Conservation (phyloP, 2,797 vertebrate genomes). For the Chaenodraco wilsoni region DNA sequence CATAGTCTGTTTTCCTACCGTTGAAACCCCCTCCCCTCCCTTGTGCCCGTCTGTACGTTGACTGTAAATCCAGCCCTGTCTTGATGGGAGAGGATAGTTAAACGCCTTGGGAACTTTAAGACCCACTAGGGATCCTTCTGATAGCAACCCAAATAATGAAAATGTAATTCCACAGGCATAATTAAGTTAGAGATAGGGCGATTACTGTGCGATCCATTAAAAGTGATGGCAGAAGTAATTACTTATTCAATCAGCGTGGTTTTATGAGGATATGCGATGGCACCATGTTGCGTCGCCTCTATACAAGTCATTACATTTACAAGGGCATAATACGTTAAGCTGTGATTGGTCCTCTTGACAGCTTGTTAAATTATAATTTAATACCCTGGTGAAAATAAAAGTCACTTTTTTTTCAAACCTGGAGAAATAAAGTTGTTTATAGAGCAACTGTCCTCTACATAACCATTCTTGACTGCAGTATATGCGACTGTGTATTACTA, state of each 20-base stretch:
- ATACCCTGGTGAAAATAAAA: conserved; percentile 43
- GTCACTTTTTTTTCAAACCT: conserved; percentile 25
- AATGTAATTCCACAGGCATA: conserved; percentile 79
- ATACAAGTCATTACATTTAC: conserved; percentile 75
- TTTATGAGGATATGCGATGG: conserved; percentile 72
- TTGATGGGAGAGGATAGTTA: conserved; percentile 70
- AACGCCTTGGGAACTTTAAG: conserved; percentile 73
- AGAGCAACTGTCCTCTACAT: conserved; percentile 32
- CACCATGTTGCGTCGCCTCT: conserved; percentile 62
- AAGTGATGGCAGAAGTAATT: conserved; percentile 82
- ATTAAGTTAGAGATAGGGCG: conserved; percentile 80
- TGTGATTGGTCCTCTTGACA: conserved; percentile 70
- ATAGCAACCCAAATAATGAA: conserved; percentile 78
- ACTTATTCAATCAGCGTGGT: conserved; percentile 80
- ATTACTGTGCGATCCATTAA: conserved; percentile 81
- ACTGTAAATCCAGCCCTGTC: conserved; percentile 61
- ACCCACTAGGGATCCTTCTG: conserved; percentile 65
- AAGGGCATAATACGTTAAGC: conserved; percentile 65
- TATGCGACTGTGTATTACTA: neutral
- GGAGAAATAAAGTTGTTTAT: conserved; percentile 45
- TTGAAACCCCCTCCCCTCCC: neutral
- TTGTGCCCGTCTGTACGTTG: conserved; percentile 33
- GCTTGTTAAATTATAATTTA: conserved; percentile 66
- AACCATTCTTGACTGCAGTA: neutral
- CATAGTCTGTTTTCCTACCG: conserved; percentile 10